Conservation (phyloP, 2,797 vertebrate genomes). For the Leptoclinus maculatus region DNA sequence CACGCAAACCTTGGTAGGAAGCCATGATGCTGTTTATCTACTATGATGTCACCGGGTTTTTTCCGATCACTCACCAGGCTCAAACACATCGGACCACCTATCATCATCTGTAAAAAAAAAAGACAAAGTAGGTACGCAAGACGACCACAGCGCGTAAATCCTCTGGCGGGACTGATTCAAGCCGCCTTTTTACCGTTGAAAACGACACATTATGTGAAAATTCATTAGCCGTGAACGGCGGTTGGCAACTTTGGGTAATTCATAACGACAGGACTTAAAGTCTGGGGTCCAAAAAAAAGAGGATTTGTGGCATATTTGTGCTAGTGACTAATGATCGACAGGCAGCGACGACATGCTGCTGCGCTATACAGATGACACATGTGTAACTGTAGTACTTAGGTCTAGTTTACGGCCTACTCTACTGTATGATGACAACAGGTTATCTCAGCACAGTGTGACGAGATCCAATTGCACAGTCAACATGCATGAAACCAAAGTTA, state of each 20-base stretch:
- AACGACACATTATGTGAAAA: slow-evolving; percentile 20
- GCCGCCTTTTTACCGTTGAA: neutral
- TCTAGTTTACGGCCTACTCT: slow-evolving; percentile 22
- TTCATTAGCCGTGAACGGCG: slow-evolving; percentile 11
- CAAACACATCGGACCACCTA: slow-evolving; percentile 37
- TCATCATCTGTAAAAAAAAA: slow-evolving; percentile 20
- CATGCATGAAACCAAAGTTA: slow-evolving; percentile 1
- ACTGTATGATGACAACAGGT: slow-evolving; percentile 26
- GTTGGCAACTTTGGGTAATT: slow-evolving; percentile 27
- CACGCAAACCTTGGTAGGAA: slow-evolving; percentile 34
- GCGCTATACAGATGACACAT: slow-evolving; percentile 20
- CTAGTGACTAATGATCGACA: slow-evolving; percentile 41
- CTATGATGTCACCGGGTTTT: slow-evolving; percentile 22
- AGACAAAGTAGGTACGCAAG: slow-evolving; percentile 28
- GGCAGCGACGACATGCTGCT: slow-evolving; percentile 35
- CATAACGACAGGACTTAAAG: slow-evolving; percentile 21
- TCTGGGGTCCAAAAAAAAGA: slow-evolving; percentile 21
- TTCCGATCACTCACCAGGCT: slow-evolving; percentile 7
- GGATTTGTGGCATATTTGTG: slow-evolving; percentile 25
- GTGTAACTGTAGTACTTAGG: neutral
- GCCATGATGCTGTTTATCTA: slow-evolving; percentile 46
- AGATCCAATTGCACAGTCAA: slow-evolving; percentile 1
- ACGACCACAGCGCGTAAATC: neutral
- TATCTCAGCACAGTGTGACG: slow-evolving; percentile 1
- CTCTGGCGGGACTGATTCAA: slow-evolving; percentile 6